phyloP scores from a whole-genome alignment of 1,140 invertebrate species.

The Drosophila truncata region DNA sequence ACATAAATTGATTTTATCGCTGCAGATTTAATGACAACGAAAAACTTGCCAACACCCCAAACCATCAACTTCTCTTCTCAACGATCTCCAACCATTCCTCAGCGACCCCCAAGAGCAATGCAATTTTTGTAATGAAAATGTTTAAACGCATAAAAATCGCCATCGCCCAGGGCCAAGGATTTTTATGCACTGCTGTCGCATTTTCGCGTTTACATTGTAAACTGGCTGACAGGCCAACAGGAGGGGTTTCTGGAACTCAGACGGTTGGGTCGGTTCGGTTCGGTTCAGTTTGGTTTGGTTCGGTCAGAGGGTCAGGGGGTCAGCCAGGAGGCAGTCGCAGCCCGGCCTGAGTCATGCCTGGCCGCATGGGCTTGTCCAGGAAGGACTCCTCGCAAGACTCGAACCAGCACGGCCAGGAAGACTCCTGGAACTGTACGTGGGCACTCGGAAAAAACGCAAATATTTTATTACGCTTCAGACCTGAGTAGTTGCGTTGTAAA shows the following conservation, averaged over 20 bases:
- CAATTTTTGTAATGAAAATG: slow-evolving; percentile 84
- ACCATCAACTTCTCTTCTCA: not conserved
- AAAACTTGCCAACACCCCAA: slow-evolving; percentile 47
- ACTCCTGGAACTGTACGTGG: slow-evolving; percentile 47
- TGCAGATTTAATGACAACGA: slow-evolving; percentile 80
- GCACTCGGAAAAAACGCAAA: slow-evolving; percentile 77
- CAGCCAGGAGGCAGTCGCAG: slow-evolving; percentile 7
- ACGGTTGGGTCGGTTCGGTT: not conserved
- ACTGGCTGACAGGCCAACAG: slow-evolving; percentile 71
- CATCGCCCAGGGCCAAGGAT: slow-evolving; percentile 67
- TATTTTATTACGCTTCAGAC: slow-evolving; percentile 84
- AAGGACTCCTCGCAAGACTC: slow-evolving; percentile 34
- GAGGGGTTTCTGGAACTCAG: not conserved
- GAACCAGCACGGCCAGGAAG: slow-evolving; percentile 30
- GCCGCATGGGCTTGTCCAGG: slow-evolving; percentile 62
- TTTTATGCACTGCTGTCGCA: slow-evolving; percentile 82
- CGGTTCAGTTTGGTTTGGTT: not conserved
- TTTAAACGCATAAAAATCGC: slow-evolving; percentile 83
- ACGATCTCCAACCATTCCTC: not conserved
- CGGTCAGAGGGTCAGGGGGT: not conserved
- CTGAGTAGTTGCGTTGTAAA: slow-evolving; percentile 84
- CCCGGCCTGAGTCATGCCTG: slow-evolving; percentile 71
- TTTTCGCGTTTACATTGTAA: slow-evolving; percentile 83
- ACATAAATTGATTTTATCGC: slow-evolving; percentile 83
- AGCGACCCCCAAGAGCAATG: slow-evolving; percentile 45